Evolutionary conservation across 1,140 invertebrate genomes (phyloP).

Genomic region (Ruditapes philippinarum): DNA sequence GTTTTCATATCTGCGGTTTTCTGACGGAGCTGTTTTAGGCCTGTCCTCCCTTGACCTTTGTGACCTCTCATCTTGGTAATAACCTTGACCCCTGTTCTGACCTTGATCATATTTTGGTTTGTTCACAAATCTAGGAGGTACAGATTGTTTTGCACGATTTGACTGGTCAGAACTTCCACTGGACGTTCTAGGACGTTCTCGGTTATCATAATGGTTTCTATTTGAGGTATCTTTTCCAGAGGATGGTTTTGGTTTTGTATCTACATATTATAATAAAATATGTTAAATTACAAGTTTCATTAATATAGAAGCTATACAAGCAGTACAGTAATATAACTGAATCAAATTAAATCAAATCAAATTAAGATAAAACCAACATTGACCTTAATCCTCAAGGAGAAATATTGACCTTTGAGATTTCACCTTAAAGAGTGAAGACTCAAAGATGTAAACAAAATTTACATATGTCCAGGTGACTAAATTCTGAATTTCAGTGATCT

Average conservation of each 20-base stretch:
- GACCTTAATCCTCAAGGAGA: too few species aligned
- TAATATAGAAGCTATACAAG: too few species aligned
- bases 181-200: slow-evolving; percentile 22
- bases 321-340: too few species aligned
- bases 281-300: too few species aligned
- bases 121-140: slow-evolving; percentile 48
- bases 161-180: slow-evolving; percentile 46
- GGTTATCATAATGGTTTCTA: slow-evolving; percentile 22
- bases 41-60: slow-evolving; percentile 27
- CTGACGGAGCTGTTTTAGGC: slow-evolving; percentile 16
- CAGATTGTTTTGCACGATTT: slow-evolving; percentile 32
- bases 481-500: too few species aligned
- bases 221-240: slow-evolving; percentile 23
- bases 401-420: too few species aligned
- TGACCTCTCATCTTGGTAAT: slow-evolving; percentile 23
- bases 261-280: neutral
- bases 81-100: slow-evolving; percentile 33
- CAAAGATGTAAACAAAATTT: too few species aligned
- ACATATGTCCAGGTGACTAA: too few species aligned
- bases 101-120: slow-evolving; percentile 36
- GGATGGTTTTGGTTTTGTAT: neutral
- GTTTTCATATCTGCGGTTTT: slow-evolving; percentile 44
- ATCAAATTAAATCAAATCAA: too few species aligned
- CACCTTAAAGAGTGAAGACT: too few species aligned
- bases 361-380: too few species aligned